Evolutionary conservation across 2,888 invertebrate genomes (phyloP), one percentile per base, ranked within the genome.

Genomic region (Dryococelus australis): DNA sequence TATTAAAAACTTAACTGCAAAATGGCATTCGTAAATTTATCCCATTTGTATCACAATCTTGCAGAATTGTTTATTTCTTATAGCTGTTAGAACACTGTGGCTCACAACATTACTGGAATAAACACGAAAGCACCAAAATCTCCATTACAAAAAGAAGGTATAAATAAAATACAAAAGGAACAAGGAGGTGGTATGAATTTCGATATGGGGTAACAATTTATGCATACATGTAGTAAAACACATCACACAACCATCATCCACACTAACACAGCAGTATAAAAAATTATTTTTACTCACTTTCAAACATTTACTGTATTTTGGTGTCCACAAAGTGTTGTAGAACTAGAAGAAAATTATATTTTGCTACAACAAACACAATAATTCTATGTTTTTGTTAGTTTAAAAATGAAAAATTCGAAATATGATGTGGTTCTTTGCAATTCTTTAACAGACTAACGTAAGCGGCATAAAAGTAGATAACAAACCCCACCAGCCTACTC

Each of bases 141-240:
- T 20, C 65, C 10, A 65, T 65, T 65, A 65, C 65, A 65, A 65
- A 65, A 65, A 10, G 24, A 65, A 65, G n/a, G 24, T 65, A 65
- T 65, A 65, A 65, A 65, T 65, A 65, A 65, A n/a, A 65, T 65
- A 65, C 24, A 65, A 65, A 65, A 65, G 65, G 65, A 65, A 65
- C 65, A n/a, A 65, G 16, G 65, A 65, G 65, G 65, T 24, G 65
- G 65, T 65, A 65, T 24, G 65, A 65, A 65, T 65, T 65, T n/a
- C 65, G 65, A 65, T 65, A 65, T 24, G 65, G 65, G 65, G 65
- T 65, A 65, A 65, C 65, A 65, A 65, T n/a, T 65, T 65, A 65
- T 65, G 65, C 16, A 65, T 24, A 65, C 65, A 65, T 20, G 16
- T n/a, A 65, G 65, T 65, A 65, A 65, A 65, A 65, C 16, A 24